Conservation (phyloP, 2,888 invertebrate species). For the Linnaemya tessellans region DNA sequence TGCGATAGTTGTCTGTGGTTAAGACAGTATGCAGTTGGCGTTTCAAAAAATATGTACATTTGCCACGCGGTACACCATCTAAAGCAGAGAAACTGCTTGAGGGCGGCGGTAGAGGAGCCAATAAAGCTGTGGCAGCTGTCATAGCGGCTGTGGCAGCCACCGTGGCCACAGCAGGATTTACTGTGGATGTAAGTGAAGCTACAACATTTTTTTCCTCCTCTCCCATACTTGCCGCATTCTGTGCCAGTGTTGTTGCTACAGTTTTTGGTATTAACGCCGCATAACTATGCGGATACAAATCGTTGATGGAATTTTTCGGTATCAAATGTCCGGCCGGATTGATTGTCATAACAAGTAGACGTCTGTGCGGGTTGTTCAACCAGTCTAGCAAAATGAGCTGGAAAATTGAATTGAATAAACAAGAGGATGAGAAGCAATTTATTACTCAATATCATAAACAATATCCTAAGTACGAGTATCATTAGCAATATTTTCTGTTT, state of each 20-base stretch:
- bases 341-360: slow-evolving; percentile 83
- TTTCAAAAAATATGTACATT: slow-evolving; percentile 85
- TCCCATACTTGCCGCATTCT: neutral
- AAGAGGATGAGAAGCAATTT: neutral
- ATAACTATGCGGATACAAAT: slow-evolving; percentile 79
- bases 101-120: slow-evolving; percentile 78
- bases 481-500: slow-evolving; percentile 36
- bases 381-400: slow-evolving; percentile 83
- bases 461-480: slow-evolving; percentile 20
- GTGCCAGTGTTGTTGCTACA: slow-evolving; percentile 33
- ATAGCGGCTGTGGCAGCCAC: slow-evolving; percentile 75
- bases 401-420: slow-evolving; percentile 73
- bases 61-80: slow-evolving; percentile 82
- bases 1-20: slow-evolving; percentile 82
- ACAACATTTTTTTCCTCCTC: slow-evolving; percentile 6
- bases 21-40: slow-evolving; percentile 73
- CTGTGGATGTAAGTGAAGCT: slow-evolving; percentile 58
- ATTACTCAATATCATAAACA: slow-evolving; percentile 40
- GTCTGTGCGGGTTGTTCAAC: slow-evolving; percentile 80
- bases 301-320: slow-evolving; percentile 83
- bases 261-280: slow-evolving; percentile 62
- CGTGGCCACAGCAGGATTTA: slow-evolving; percentile 46
- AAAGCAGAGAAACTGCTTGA: slow-evolving; percentile 81
- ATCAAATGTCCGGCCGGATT: slow-evolving; percentile 84
- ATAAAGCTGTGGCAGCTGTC: slow-evolving; percentile 74